Evolutionary conservation across 35 echinoderm and acorn worm genomes (phyloP).

Genomic region (Ophiothrix spiculata): DNA sequence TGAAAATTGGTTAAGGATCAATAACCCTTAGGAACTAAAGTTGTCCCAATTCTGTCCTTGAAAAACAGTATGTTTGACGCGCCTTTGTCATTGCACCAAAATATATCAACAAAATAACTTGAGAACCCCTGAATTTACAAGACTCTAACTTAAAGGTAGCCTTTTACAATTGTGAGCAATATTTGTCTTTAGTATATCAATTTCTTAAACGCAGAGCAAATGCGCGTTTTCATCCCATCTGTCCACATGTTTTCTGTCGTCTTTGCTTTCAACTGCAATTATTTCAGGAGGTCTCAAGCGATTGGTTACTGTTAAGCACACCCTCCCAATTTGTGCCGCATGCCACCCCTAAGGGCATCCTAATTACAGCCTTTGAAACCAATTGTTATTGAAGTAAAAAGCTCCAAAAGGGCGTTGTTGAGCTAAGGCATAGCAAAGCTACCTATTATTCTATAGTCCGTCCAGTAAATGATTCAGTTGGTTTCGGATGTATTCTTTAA

Average conservation of each 20-base stretch:
- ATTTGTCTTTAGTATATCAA: slow-evolving; percentile 14
- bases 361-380: background rate
- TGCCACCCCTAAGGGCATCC: background rate
- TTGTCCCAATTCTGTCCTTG: background rate
- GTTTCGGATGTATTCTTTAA: too few relatives aligned
- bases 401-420: too few relatives aligned
- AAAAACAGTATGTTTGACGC: background rate
- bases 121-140: too few relatives aligned
- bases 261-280: background rate
- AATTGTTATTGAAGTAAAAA: too few relatives aligned
- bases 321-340: background rate
- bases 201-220: background rate
- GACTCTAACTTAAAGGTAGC: too few relatives aligned
- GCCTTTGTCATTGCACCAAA: background rate
- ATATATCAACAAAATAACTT: too few relatives aligned
- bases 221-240: background rate
- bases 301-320: background rate
- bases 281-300: background rate
- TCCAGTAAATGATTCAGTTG: too few relatives aligned
- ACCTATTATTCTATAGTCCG: too few relatives aligned
- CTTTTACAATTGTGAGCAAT: background rate
- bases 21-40: background rate
- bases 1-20: background rate
- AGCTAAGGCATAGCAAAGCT: too few relatives aligned
- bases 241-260: background rate